Base-by-base conservation (phyloP, 2,113 vertebrate species). In the Patagioenas fasciata region DNA sequence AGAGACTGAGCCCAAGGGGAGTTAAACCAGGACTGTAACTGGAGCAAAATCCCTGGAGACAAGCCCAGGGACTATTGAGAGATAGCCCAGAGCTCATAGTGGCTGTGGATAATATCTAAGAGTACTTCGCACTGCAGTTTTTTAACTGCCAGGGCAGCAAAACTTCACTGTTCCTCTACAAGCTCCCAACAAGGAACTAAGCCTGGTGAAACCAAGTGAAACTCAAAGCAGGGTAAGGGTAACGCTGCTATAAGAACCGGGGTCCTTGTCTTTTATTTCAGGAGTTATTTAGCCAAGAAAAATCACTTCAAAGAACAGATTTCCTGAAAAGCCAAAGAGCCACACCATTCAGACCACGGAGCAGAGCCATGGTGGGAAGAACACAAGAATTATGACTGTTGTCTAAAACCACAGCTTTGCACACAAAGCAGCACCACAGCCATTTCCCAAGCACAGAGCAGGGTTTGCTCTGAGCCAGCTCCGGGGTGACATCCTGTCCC, bases 341-440 rank as follows among this genome's bases (percentile, higher is more conserved):
- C 32, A 28, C 47, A 32, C 9, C 14, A 11, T 15, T 20, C 40
- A 48, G 56, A 5, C 4, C 51, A 15, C 16, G 50, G 25, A 60
- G 42, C 32, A 25, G 48, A 93, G 7, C 8, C 7, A 8, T 0
- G 4, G 13, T 3, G 16, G 32, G 36, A 29, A 40, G n/a, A 57
- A 15, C 15, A 26, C 8, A 34, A 69, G 10, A 1, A 5, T 26
- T n/a, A 51, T 11, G 53, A 5, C 9, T 4, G 1, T 19, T 23
- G 32, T 3, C 64, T n/a, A 10, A 19, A 80, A 12, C 9, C 4
- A 7, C 3, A 1, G 1, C 6, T 38, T 70, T 17, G 28, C 23
- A 10, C 42, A 40, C 15, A 67, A 18, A 62, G 23, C 40, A n/a
- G 3, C 15, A 5, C 24, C 31, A 5, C 0, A 9, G 20, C 86